phyloP scores from a whole-genome alignment of 2,888 invertebrate genomes.

The Onchidella celtica region DNA sequence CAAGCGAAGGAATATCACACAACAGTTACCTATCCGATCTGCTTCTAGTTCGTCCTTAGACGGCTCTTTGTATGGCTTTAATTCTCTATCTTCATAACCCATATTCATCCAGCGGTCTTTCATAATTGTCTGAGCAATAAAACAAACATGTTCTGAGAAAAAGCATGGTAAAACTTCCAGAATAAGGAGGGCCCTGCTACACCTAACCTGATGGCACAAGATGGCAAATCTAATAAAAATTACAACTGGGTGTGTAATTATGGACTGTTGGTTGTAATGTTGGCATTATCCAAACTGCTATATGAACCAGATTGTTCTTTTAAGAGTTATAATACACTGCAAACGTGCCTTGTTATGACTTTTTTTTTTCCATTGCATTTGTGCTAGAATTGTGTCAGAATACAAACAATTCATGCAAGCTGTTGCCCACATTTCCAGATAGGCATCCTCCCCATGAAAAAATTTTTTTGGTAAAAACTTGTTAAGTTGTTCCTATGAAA shows the following conservation, averaged over 20 bases:
- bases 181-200: conserved; percentile 29
- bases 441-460: too few species aligned
- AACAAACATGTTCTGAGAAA: conserved; percentile 48
- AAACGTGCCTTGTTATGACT: background rate
- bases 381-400: conserved; percentile 13
- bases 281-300: background rate
- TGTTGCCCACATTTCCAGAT: background rate
- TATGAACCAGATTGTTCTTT: background rate
- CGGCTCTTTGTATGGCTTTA: conserved; percentile 95
- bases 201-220: conserved; percentile 16
- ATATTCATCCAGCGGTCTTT: conserved; percentile 99
- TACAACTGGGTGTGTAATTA: background rate
- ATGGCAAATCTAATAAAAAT: background rate
- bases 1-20: conserved; percentile 42
- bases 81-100: conserved; percentile 97
- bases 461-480: too few species aligned
- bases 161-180: conserved; percentile 26
- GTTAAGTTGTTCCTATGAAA: too few species aligned
- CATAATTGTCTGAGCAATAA: conserved; percentile 83
- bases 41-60: conserved; percentile 72
- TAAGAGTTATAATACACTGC: background rate
- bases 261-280: conserved; percentile 6
- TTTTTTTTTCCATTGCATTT: background rate
- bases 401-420: conserved; percentile 34
- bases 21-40: conserved; percentile 77